Conservation (phyloP, 2,797 vertebrate species). For the Halcyon badia region DNA sequence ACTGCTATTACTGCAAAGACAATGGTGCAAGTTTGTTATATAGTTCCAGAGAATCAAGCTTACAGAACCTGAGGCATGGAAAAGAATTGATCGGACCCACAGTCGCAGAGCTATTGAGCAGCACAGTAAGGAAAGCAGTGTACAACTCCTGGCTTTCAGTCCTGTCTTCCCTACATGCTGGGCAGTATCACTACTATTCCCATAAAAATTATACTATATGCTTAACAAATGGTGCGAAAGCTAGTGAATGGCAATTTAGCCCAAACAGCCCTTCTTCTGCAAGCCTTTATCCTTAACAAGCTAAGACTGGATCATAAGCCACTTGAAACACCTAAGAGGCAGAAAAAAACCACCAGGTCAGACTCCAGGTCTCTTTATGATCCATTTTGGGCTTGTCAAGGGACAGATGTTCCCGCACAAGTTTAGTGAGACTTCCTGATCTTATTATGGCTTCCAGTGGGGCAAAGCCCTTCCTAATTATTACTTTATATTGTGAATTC, state of each 20-base stretch:
- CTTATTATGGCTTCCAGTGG: background rate
- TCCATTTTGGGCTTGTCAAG: background rate
- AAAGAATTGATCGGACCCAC: background rate
- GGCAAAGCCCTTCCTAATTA: background rate
- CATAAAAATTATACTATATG: background rate
- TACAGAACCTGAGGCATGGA: background rate
- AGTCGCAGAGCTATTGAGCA: background rate
- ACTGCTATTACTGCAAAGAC: background rate
- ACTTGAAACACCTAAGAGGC: background rate
- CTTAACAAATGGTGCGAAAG: slow-evolving; percentile 1
- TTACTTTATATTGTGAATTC: background rate
- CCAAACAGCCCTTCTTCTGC: background rate
- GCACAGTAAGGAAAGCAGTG: background rate
- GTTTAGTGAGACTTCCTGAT: background rate
- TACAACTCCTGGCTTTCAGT: background rate
- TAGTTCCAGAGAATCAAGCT: background rate
- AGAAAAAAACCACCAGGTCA: background rate
- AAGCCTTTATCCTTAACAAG: background rate
- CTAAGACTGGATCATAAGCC: background rate
- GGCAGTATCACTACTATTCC: background rate
- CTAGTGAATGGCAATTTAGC: background rate
- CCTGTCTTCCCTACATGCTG: background rate
- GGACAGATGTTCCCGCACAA: background rate
- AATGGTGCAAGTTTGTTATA: background rate
- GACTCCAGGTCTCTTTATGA: background rate